Base-by-base conservation (phyloP, 2,113 vertebrate species). In the Istiophorus platypterus region DNA sequence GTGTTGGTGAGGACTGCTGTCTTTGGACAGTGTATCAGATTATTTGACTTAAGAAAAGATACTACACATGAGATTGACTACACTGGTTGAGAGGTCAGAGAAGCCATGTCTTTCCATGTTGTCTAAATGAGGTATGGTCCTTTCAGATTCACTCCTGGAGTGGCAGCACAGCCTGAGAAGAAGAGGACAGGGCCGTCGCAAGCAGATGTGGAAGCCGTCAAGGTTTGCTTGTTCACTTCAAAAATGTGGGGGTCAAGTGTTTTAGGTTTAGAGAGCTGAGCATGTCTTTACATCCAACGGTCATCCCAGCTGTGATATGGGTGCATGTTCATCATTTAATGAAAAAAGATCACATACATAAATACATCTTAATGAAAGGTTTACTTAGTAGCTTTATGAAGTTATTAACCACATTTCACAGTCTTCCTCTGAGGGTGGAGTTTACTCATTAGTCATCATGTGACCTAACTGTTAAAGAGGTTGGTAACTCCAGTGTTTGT, bases 201-300 rank as follows among this genome's bases (percentile, higher is more conserved):
- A 14, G 97, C 97, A 1, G 98, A 99, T 0, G 96, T 99, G 3
- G 98, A 99, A 84, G 98, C 98, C 0, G 99, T 99, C 79, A 99
- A 99, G 97, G 98, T 97, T 57, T 3, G 0, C 0, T 24, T 54
- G 2, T 29, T 58, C 0, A 24, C 2, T 54, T 17, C 0, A 39
- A 2, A 27, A 31, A 57, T 56, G 11, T 57, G 14, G 65, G 2
- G 20, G 5, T 2, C 39, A n/a, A 18, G 7, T 18, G 29, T 64
- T 58, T 41, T 4, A 7, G 34, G 29, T 39, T 64, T 14, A 20
- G 7, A 26, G 4, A 18, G 9, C 27, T 51, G 39, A 29, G 14
- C 9, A 68, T 57, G 54, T 22, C 7, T n/a, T 52, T 52, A 9
- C 9, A n/a, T 24, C 10, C 51, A 3, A 7, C 8, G 3, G 10